Conservation (phyloP, 2,888 invertebrate species). For the Phalera bucephala region DNA sequence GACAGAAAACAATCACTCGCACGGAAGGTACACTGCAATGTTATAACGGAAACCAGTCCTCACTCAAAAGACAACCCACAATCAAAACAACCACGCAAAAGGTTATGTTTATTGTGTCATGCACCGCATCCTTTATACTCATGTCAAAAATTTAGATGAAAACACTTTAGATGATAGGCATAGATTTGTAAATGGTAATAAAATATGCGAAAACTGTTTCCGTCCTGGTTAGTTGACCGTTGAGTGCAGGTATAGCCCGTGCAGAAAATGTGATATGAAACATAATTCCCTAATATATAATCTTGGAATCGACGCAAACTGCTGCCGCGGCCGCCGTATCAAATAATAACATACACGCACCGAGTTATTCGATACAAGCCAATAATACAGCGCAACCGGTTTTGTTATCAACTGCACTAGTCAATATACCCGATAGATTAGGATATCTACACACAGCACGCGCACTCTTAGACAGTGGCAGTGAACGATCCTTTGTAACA, state of each 20-base stretch:
- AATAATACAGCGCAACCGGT: neutral
- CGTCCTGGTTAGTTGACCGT: slow-evolving; percentile 1
- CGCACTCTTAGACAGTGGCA: slow-evolving; percentile 9
- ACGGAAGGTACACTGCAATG: neutral
- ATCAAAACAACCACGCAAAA: neutral
- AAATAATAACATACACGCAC: neutral
- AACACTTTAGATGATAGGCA: neutral
- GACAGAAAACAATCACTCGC: neutral
- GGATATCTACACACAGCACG: neutral
- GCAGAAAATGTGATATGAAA: slow-evolving; percentile 7
- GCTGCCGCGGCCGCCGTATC: neutral
- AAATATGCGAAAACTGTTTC: slow-evolving; percentile 9
- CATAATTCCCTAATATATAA: slow-evolving; percentile 7
- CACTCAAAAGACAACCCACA: neutral
- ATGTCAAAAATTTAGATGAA: no score
- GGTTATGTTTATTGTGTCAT: slow-evolving; percentile 1
- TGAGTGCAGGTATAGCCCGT: slow-evolving; percentile 6
- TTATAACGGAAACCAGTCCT: no score
- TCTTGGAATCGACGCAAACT: neutral
- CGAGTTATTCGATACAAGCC: neutral
- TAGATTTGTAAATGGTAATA: neutral
- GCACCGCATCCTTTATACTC: slow-evolving; percentile 2
- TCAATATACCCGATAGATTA: neutral
- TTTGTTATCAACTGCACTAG: neutral
- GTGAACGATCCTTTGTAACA: slow-evolving; percentile 21